These are phyloP conservation scores for Trididemnum clinides DNA, from an alignment of 23 tunicate species.

Conservation along the genomic window DNA sequence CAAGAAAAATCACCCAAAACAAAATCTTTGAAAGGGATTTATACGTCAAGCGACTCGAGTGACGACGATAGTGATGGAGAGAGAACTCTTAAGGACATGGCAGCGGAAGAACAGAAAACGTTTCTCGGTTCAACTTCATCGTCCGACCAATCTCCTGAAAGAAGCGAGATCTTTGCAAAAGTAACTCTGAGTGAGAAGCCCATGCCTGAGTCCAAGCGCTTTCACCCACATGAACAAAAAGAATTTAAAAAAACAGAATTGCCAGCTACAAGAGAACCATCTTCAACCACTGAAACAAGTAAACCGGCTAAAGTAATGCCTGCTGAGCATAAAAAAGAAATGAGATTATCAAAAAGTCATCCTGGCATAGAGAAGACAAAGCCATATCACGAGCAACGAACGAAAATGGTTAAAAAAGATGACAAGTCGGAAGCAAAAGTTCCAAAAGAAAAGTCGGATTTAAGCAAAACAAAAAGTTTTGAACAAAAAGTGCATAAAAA, in stretches of 20 bases:
- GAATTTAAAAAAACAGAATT: background rate
- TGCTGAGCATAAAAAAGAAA: background rate
- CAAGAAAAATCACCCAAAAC: background rate
- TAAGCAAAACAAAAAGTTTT: background rate
- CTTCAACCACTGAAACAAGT: background rate
- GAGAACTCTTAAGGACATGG: background rate
- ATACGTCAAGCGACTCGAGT: constrained; percentile 41
- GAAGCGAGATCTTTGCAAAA: background rate
- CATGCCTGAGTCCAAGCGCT: background rate
- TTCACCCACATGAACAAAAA: background rate
- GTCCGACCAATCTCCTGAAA: background rate
- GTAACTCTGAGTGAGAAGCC: background rate
- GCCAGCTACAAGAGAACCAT: background rate
- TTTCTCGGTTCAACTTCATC: background rate
- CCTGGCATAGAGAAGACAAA: background rate
- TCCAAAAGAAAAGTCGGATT: background rate
- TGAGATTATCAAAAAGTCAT: background rate
- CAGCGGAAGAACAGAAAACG: constrained; percentile 1
- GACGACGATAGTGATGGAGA: constrained; percentile 14
- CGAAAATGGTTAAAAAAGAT: background rate
- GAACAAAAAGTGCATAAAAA: constrained; percentile 4
- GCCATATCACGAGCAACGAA: background rate
- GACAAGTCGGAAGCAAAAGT: background rate
- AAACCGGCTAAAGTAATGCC: too few relatives aligned
- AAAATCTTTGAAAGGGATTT: background rate